phyloP scores from a whole-genome alignment of 2,113 vertebrate species.

The Peromyscus leucopus region DNA sequence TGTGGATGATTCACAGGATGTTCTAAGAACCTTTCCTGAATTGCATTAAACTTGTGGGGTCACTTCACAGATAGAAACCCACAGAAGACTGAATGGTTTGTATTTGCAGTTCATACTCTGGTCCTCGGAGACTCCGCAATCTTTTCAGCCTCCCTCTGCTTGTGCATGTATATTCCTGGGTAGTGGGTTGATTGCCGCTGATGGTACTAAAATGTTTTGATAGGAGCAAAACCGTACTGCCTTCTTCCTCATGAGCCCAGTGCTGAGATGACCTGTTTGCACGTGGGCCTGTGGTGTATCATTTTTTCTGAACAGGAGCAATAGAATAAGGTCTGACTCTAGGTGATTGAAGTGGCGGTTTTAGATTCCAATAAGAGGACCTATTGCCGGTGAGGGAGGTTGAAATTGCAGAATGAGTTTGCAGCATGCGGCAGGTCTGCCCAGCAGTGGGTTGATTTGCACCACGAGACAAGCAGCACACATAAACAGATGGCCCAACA shows the following conservation, averaged over 20 bases:
- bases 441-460: conserved; percentile 67
- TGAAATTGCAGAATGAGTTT: conserved; percentile 77
- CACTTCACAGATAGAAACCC: conserved; percentile 70
- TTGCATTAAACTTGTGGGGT: conserved; percentile 66
- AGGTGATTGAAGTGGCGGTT: conserved; percentile 68
- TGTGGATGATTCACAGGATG: conserved; percentile 64
- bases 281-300: background rate
- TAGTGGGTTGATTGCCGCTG: conserved; percentile 48
- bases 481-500: conserved; percentile 60
- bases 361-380: conserved; percentile 69
- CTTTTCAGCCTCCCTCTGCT: conserved; percentile 75
- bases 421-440: conserved; percentile 68
- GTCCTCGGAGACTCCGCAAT: conserved; percentile 81
- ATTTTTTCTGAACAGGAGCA: conserved; percentile 29
- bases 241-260: background rate
- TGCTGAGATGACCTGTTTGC: conserved; percentile 60
- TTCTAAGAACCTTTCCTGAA: conserved; percentile 63
- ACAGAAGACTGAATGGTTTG: conserved; percentile 70
- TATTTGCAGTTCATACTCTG: conserved; percentile 68
- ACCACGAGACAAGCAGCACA: conserved; percentile 59
- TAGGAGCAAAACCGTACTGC: conserved; percentile 40
- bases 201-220: conserved; percentile 56
- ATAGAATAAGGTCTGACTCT: conserved; percentile 63
- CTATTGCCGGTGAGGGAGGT: conserved; percentile 71
- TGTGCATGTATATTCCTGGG: conserved; percentile 62